phyloP scores from a whole-genome alignment of 92 coral and sea anemone genomes.

The Epizoanthus stellaris region DNA sequence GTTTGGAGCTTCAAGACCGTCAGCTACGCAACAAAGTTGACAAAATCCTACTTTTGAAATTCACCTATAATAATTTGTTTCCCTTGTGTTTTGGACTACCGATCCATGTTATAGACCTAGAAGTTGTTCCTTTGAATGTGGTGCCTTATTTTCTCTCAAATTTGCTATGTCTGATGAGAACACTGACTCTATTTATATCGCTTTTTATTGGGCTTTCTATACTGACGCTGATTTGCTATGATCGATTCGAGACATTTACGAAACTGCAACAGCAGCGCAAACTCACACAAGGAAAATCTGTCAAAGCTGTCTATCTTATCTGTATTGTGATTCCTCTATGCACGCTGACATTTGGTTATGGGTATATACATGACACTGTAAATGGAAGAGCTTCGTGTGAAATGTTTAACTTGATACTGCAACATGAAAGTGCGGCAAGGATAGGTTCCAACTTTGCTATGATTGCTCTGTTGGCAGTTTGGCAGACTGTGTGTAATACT shows the following conservation, averaged over 20 bases:
- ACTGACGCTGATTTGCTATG: slow-evolving; percentile 4
- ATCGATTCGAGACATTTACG: slow-evolving; percentile 14
- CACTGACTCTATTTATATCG: background rate
- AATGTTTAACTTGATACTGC: background rate
- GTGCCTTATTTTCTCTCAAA: background rate
- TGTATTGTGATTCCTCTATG: background rate
- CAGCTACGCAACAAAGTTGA: too few relatives aligned
- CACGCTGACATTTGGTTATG: background rate
- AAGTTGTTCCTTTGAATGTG: slow-evolving; percentile 1
- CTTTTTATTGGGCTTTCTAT: slow-evolving; percentile 20
- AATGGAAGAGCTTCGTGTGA: background rate
- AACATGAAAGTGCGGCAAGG: background rate
- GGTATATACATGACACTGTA: background rate
- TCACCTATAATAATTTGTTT: slow-evolving; percentile 8
- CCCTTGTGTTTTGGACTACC: slow-evolving; percentile 23
- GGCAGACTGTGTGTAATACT: slow-evolving; percentile 19
- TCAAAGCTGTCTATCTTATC: background rate
- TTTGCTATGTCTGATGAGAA: background rate
- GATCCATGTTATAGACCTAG: slow-evolving; percentile 26
- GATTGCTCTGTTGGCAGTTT: slow-evolving; percentile 38
- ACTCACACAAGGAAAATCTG: background rate
- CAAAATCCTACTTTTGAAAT: too few relatives aligned
- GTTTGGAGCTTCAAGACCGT: too few relatives aligned
- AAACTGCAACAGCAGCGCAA: slow-evolving; percentile 20
- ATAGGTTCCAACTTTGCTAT: slow-evolving; percentile 27